Conservation (phyloP, 2,113 vertebrate species). For the Thermophis baileyi region DNA sequence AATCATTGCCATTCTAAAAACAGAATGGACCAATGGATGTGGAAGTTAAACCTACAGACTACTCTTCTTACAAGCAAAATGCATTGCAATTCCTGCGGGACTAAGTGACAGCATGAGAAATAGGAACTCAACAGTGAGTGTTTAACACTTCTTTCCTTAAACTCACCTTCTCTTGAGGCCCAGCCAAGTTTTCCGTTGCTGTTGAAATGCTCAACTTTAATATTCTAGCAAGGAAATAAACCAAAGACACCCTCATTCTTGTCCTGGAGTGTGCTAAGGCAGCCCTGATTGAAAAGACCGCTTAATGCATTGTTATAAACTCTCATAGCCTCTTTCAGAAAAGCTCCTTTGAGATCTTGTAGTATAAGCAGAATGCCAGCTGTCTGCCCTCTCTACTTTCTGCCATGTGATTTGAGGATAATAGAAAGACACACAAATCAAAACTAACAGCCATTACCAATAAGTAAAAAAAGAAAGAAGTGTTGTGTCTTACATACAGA, state of each 20-base stretch:
- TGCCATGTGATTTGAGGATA: constrained; percentile 33
- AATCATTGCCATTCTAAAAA: constrained; percentile 28
- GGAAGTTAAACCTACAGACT: neutral
- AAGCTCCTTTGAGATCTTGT: neutral
- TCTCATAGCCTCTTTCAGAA: constrained; percentile 35
- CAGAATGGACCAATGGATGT: neutral
- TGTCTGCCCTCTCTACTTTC: constrained; percentile 48
- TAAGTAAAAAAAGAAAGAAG: constrained; percentile 7
- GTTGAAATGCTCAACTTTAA: constrained; percentile 29
- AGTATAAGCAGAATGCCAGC: constrained; percentile 33
- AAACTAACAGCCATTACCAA: neutral
- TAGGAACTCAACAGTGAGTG: neutral
- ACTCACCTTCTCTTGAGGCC: constrained; percentile 54
- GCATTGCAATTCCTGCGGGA: neutral
- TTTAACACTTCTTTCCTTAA: constrained; percentile 16
- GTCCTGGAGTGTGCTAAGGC: neutral
- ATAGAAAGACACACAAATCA: constrained; percentile 43
- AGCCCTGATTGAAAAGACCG: neutral
- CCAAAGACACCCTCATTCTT: constrained; percentile 18
- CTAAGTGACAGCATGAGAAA: constrained; percentile 6
- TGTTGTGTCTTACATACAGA: constrained; percentile 1
- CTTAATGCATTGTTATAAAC: constrained; percentile 9
- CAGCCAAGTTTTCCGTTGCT: constrained; percentile 21
- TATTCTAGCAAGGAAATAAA: constrained; percentile 14
- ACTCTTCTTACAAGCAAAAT: neutral